Percentiles rank a stretch among this genome's conserved stretches.
phyloP scores from a whole-genome alignment of 1,140 invertebrate species.

The Drosophila biarmipes region DNA sequence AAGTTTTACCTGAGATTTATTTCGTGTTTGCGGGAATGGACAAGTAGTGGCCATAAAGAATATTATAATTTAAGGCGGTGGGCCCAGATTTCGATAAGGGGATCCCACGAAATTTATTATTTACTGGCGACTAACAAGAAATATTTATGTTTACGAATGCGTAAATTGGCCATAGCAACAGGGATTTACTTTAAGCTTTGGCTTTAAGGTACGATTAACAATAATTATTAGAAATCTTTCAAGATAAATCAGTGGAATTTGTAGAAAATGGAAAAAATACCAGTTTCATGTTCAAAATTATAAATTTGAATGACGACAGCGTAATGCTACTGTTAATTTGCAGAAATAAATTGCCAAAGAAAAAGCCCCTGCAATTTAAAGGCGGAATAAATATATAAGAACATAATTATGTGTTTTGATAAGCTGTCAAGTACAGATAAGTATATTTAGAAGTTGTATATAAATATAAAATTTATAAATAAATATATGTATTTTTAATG shows the following conservation, averaged over 20 bases:
- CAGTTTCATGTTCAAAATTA: neutral
- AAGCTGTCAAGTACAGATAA: neutral
- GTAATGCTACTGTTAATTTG: neutral
- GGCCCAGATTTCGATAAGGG: constrained; percentile 29
- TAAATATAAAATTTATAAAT: neutral
- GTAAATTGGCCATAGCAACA: neutral
- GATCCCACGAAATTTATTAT: constrained; percentile 19
- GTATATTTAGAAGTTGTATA: neutral
- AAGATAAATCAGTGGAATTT: neutral
- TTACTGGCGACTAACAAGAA: constrained; percentile 5
- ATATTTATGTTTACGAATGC: neutral
- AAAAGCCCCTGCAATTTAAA: neutral
- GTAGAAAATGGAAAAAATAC: neutral
- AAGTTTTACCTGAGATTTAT: constrained; percentile 50
- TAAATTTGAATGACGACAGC: constrained; percentile 1
- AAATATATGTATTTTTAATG: too few species aligned
- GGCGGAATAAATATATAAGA: too few species aligned
- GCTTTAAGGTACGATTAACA: neutral
- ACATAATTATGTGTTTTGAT: neutral
- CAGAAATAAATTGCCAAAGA: neutral
- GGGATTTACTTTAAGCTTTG: neutral
- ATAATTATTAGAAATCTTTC: neutral
- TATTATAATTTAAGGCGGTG: constrained; percentile 30
- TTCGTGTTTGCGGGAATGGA: constrained; percentile 27
- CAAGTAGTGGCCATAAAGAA: constrained; percentile 16